Evolutionary conservation across 1,140 invertebrate genomes (phyloP).

Genomic region (Papilio machaon): DNA sequence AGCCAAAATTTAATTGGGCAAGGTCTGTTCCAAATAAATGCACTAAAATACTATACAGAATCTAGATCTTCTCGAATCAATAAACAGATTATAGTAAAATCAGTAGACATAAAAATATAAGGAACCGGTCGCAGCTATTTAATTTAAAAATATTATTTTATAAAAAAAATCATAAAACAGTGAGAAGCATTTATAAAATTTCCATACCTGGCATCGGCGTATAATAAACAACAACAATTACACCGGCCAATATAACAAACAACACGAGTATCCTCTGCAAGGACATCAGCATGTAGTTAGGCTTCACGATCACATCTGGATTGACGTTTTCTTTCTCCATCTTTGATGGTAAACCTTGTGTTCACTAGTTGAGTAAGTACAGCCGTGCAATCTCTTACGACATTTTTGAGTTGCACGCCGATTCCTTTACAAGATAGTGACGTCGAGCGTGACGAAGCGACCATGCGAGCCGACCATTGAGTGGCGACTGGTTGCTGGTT

Average conservation of each 20-base stretch:
- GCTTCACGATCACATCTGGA: conserved; percentile 59
- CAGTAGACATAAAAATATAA: conserved; percentile 2
- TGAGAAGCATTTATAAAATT: neutral
- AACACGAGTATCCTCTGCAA: conserved; percentile 78
- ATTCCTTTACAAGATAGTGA: conserved; percentile 47
- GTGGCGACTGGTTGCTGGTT: conserved; percentile 73
- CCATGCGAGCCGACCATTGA: conserved; percentile 70
- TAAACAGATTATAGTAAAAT: neutral
- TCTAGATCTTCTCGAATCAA: neutral
- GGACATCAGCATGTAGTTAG: conserved; percentile 79
- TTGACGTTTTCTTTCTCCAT: conserved; percentile 60
- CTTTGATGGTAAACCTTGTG: conserved; percentile 33
- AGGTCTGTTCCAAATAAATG: no score
- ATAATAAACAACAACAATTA: conserved; percentile 86
- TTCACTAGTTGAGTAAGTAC: conserved; percentile 25
- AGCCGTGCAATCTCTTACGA: conserved; percentile 49
- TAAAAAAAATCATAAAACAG: conserved; percentile 29
- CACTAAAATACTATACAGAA: no score
- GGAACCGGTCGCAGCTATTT: neutral
- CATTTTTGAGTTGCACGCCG: conserved; percentile 55
- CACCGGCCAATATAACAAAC: conserved; percentile 82
- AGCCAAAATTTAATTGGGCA: neutral
- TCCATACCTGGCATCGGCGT: conserved; percentile 86
- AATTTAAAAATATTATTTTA: conserved; percentile 5
- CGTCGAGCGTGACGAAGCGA: conserved; percentile 55